A percentile compares a stretch with the other conserved stretches of the same genome.
Conservation (phyloP, 2,888 invertebrate genomes). For the Drosophila formosana region DNA sequence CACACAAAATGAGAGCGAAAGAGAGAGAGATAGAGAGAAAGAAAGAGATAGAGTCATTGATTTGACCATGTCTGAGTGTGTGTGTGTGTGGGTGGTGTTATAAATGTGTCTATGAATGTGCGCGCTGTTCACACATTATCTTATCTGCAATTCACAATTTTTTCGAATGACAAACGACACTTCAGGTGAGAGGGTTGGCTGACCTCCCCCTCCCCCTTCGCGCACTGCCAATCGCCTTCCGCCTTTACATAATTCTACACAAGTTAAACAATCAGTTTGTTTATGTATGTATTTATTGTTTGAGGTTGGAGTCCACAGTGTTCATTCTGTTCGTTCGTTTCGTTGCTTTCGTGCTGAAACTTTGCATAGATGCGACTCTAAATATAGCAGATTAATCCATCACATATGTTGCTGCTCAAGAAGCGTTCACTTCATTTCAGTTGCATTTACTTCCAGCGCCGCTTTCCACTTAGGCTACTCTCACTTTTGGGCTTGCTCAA, state of each 20-base stretch:
- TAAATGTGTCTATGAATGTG: neutral
- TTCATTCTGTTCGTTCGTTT: neutral
- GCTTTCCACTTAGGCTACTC: neutral
- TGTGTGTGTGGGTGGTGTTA: slow-evolving; percentile 2
- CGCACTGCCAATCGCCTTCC: neutral
- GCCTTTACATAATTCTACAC: neutral
- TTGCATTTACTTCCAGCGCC: neutral
- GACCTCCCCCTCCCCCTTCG: neutral
- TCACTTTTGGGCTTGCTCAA: slow-evolving; percentile 10
- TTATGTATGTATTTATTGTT: slow-evolving; percentile 3
- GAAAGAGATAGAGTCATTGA: slow-evolving; percentile 16
- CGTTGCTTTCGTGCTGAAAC: neutral
- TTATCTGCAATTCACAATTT: slow-evolving; percentile 41
- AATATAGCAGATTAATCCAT: no score
- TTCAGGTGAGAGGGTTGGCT: neutral
- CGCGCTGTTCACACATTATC: slow-evolving; percentile 37
- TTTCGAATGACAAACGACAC: slow-evolving; percentile 12
- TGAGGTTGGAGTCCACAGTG: neutral
- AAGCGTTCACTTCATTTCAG: neutral
- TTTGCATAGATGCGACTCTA: no score
- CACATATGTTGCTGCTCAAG: no score
- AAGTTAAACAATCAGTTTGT: slow-evolving; percentile 10
- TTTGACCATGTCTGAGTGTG: neutral
- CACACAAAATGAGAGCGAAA: slow-evolving; percentile 34
- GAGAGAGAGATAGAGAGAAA: slow-evolving; percentile 11